Conservation (phyloP, 2,797 vertebrate genomes). For the Echiichthys vipera region DNA sequence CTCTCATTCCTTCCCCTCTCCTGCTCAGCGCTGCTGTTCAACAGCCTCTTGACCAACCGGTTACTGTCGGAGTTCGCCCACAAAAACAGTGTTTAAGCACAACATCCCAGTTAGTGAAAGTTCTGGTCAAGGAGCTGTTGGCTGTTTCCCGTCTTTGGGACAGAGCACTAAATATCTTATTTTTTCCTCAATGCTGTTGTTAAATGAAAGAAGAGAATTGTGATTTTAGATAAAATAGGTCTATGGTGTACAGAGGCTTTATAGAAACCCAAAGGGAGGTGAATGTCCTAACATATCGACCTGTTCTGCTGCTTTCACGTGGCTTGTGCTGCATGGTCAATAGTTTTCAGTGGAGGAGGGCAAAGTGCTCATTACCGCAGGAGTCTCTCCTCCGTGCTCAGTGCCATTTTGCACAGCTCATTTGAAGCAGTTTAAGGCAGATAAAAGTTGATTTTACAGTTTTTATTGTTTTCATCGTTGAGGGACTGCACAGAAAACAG, state of each 20-base stretch:
- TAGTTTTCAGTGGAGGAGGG: slow-evolving; percentile 17
- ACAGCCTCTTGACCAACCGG: slow-evolving; percentile 3
- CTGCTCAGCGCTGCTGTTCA: slow-evolving; percentile 22
- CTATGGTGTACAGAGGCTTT: slow-evolving; percentile 58
- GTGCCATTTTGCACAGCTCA: slow-evolving; percentile 40
- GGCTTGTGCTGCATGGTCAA: slow-evolving; percentile 36
- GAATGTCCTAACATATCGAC: slow-evolving; percentile 45
- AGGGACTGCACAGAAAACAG: slow-evolving; percentile 46
- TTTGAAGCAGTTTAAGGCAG: slow-evolving; percentile 27
- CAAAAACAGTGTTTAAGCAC: slow-evolving; percentile 8
- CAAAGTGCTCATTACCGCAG: neutral
- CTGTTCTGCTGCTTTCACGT: slow-evolving; percentile 40
- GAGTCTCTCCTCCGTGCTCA: neutral
- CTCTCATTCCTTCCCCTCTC: neutral
- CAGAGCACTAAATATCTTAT: slow-evolving; percentile 14
- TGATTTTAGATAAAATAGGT: slow-evolving; percentile 44
- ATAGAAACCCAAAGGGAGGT: slow-evolving; percentile 49
- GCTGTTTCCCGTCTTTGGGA: neutral
- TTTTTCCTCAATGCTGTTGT: slow-evolving; percentile 28
- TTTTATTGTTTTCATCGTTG: slow-evolving; percentile 7
- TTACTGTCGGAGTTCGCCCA: slow-evolving; percentile 4
- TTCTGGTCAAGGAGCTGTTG: slow-evolving; percentile 14
- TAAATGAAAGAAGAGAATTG: slow-evolving; percentile 34
- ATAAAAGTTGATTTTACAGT: slow-evolving; percentile 20
- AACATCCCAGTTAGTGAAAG: neutral